Base-by-base conservation (phyloP, 30 jellyfish, hydroid and myxozoan species). In the Catostylus mosaicus region DNA sequence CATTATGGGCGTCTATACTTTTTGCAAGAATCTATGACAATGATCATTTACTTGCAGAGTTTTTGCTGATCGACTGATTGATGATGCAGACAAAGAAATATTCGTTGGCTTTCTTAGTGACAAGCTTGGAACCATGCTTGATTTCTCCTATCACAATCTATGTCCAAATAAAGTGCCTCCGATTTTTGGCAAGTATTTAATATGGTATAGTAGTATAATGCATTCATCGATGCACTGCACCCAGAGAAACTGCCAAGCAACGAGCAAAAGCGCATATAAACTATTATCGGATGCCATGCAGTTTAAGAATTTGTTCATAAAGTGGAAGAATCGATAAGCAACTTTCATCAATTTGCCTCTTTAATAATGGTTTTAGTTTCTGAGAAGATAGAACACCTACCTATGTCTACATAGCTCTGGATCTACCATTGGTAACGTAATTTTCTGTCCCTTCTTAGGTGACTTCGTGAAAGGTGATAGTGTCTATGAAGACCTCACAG, bases 81-180 rank as follows among this genome's bases (percentile, higher is more conserved):
- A 87, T 82, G 97, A 86, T 5, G 38, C 90, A 30, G 98, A 93
- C 90, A 73, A 86, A 19, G 98, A 93, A 37, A 12, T 73, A 2
- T 87, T 93, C 37, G 82, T 93, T 18, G 85, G 85, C 23, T 73
- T 93, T 63, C 90, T 93, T 19, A 93, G 97, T 84, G 98, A 93
- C 45, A 93, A 87, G 51, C 96, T 93, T 34, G 98, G 98, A 60
- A 72, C 97, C 1, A 77, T 93, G 96, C 86, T 93, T 32, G 98
- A 93, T 50, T 80, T 93, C 48, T 93, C 98, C 0, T 93, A 93
- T 78, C 98, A 93, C 74, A 93, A 93, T 43, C 88, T 93, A 27
- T 93, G 98, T 67, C 98, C 98, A 11, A 93, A 93, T 56, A 93
- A 93, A 73, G 90, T 87, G 35, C 97, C 98, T 29, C 98, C 98